Evolutionary conservation across 1,140 invertebrate species (phyloP), one percentile per base, ranked within the genome.

Genomic region (Prorops nasuta): DNA sequence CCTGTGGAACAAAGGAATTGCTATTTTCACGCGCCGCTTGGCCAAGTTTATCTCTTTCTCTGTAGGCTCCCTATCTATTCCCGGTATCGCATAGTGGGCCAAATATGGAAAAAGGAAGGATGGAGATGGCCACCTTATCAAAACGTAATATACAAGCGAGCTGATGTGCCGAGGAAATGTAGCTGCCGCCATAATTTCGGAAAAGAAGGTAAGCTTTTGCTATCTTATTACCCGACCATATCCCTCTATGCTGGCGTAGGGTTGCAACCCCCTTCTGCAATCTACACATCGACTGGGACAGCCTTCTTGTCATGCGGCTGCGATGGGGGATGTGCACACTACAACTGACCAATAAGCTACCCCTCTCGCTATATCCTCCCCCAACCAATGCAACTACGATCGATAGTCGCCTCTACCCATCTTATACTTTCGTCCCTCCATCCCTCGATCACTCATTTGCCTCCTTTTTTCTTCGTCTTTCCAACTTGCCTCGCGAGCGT

Each of bases 291-390:
- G 42, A 16, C 34, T 18, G 18, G 39, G 4, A 41, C 19, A 28
- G 37, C 50, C 60, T 58, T 60, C 60, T 63, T 43, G 60, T 51
- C 51, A 44, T 50, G 38, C 45, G 47, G 16, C 8, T 19, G 31
- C 28, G 41, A 15, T 16, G 19, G 22, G 34, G 60, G 51, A 50
- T 60, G 56, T 49, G 53, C 61, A 58, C 60, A 44, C 48, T 52
- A 56, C 61, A 60, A 64, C 60, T 64, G 61, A 64, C 61, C 61
- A 64, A 64, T 64, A 63, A 64, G 48, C 61, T 60, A 51, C 44
- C 60, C 61, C 60, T 60, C 51, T 56, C 54, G 46, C 36, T 54
- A n/a, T 43, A 44, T 20, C 58, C 39, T 48, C 4, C 4, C 48
- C 48, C 48, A 40, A 36, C 45, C 38, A 21, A 39, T 40, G 42